These are phyloP conservation scores for Trichonephila inaurata DNA, from an alignment of 1,140 invertebrate genomes.

Conservation along the genomic window DNA sequence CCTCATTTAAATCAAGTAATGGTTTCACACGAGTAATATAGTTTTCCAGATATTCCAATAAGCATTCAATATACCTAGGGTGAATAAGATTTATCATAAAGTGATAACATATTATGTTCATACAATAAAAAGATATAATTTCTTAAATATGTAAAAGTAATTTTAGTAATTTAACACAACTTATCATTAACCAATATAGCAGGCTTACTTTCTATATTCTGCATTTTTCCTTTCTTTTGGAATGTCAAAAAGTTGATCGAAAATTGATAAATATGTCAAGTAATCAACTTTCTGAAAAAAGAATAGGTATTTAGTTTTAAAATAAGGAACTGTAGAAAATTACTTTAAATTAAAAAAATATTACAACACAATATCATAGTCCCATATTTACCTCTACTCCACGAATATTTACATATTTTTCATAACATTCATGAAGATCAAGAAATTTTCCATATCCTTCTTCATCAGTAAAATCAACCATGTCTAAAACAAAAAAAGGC, in stretches of 20 bases:
- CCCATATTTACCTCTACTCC: constrained; percentile 89
- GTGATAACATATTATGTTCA: constrained; percentile 17
- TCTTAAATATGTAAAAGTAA: no score
- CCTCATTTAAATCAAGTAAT: constrained; percentile 90
- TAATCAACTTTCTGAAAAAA: constrained; percentile 94
- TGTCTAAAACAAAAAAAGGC: constrained; percentile 82
- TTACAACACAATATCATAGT: constrained; percentile 54
- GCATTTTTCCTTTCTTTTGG: constrained; percentile 96
- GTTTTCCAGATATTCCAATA: constrained; percentile 93
- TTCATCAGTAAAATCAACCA: constrained; percentile 99
- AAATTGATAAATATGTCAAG: constrained; percentile 94
- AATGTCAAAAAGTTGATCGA: constrained; percentile 98
- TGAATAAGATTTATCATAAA: constrained; percentile 61
- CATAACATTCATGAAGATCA: constrained; percentile 98
- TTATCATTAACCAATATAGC: no score
- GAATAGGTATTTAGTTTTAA: background rate
- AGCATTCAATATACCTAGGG: constrained; percentile 87
- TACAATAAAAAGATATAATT: no score
- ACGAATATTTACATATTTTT: constrained; percentile 97
- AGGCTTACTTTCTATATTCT: constrained; percentile 88
- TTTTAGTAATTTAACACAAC: no score
- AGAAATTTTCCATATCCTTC: constrained; percentile 99
- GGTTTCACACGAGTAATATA: constrained; percentile 94
- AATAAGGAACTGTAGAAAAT: background rate
- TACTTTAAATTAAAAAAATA: background rate